These are phyloP conservation scores for Sardina pilchardus DNA, from an alignment of 2,113 vertebrate genomes.

Conservation along the genomic window DNA sequence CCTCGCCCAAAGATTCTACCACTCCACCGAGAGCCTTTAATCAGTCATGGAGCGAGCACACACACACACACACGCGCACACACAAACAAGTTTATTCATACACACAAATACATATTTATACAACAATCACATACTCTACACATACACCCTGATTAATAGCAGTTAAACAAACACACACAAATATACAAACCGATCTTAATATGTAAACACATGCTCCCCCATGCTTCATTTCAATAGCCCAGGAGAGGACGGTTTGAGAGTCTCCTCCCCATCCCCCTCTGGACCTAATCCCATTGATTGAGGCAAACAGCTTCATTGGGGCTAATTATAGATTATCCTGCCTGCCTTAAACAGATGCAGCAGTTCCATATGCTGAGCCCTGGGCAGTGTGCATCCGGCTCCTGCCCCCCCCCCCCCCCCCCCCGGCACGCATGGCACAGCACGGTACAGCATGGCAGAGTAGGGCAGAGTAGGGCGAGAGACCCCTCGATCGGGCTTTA, in stretches of 20 bases:
- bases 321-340: constrained; percentile 23
- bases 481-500: not conserved
- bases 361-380: not conserved
- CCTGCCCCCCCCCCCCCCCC: not conserved
- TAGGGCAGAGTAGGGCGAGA: not conserved
- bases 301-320: not conserved
- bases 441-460: not conserved
- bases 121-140: not conserved
- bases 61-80: not conserved
- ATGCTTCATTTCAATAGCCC: not conserved
- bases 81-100: constrained; percentile 8
- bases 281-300: constrained; percentile 18
- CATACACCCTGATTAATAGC: not conserved
- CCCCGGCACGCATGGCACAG: not conserved
- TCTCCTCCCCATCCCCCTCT: not conserved
- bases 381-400: not conserved
- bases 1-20: not conserved
- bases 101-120: no score
- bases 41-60: not conserved
- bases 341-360: not conserved
- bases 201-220: not conserved
- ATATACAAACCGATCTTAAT: not conserved
- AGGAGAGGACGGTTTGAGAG: not conserved
- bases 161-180: not conserved
- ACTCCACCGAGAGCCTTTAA: not conserved